phyloP scores from a whole-genome alignment of 2,797 vertebrate genomes.

The Enteromius thamalakanensis region DNA sequence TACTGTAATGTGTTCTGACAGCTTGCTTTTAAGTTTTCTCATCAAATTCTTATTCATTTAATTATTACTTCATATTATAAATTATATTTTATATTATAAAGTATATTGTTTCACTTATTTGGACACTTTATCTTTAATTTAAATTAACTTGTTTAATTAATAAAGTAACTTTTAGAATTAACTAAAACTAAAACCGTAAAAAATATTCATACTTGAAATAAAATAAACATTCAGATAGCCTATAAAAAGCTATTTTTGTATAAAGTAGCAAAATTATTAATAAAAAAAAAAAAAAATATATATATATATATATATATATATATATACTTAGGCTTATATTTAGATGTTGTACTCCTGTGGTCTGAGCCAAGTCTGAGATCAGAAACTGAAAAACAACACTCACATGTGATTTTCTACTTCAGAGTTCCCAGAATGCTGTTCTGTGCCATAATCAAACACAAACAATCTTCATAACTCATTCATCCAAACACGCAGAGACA shows the following conservation, averaged over 20 bases:
- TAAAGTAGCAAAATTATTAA: background rate
- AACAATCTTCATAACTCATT: conserved; percentile 32
- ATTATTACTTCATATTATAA: too few species aligned
- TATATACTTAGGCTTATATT: too few species aligned
- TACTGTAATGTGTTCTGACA: background rate
- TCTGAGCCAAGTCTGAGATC: background rate
- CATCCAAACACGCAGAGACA: conserved; percentile 7
- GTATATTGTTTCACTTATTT: background rate
- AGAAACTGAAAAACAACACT: background rate
- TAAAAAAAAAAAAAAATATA: background rate
- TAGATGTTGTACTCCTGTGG: background rate
- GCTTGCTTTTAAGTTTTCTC: background rate
- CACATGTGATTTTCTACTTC: background rate
- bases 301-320: too few species aligned
- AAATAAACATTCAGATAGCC: background rate
- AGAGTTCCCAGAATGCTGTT: conserved; percentile 8
- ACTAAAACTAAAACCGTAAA: background rate
- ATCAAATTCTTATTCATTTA: background rate
- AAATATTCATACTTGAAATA: background rate
- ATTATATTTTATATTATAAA: background rate
- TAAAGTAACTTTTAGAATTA: background rate
- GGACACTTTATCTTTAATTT: background rate
- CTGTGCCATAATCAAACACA: conserved; percentile 8
- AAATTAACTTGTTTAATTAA: too few species aligned
- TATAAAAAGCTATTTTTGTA: background rate